phyloP scores from a whole-genome alignment of 1,140 invertebrate species.

The Drosophila azteca region DNA sequence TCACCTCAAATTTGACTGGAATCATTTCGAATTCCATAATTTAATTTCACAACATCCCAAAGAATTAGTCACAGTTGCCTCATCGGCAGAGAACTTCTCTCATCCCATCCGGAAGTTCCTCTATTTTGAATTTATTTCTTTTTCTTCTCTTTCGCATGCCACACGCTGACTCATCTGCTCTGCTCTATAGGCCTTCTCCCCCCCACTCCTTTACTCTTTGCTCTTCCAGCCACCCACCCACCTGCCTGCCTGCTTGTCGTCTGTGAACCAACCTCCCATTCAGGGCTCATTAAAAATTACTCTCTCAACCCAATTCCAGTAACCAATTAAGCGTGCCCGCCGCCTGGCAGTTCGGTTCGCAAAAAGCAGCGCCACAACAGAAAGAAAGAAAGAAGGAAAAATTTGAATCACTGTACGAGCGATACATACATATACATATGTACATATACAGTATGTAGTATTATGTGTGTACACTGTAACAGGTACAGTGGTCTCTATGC shows the following conservation, averaged over 20 bases:
- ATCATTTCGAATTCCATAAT: background rate
- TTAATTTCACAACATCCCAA: slow-evolving; percentile 20
- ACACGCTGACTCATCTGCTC: slow-evolving; percentile 25
- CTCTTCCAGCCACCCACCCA: background rate
- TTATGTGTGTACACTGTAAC: too few species aligned
- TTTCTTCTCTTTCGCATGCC: slow-evolving; percentile 5
- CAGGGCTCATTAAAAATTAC: slow-evolving; percentile 66
- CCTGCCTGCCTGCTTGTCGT: background rate
- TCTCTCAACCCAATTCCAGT: slow-evolving; percentile 66
- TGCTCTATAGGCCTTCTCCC: background rate
- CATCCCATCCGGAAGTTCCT: slow-evolving; percentile 6
- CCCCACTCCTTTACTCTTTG: background rate
- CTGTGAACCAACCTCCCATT: slow-evolving; percentile 21
- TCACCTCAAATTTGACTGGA: background rate
- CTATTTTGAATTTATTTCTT: slow-evolving; percentile 7
- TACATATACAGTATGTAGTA: too few species aligned
- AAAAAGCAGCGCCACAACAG: background rate
- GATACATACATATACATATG: too few species aligned
- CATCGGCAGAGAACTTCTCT: background rate
- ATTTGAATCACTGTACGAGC: slow-evolving; percentile 57
- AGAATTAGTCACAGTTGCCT: slow-evolving; percentile 31
- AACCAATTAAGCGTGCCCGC: slow-evolving; percentile 65
- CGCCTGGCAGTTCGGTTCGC: slow-evolving; percentile 23
- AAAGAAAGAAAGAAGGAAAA: slow-evolving; percentile 33
- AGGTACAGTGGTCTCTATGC: too few species aligned